Evolutionary conservation across 2,113 vertebrate genomes (phyloP).

Genomic region (Charadrius vociferus): DNA sequence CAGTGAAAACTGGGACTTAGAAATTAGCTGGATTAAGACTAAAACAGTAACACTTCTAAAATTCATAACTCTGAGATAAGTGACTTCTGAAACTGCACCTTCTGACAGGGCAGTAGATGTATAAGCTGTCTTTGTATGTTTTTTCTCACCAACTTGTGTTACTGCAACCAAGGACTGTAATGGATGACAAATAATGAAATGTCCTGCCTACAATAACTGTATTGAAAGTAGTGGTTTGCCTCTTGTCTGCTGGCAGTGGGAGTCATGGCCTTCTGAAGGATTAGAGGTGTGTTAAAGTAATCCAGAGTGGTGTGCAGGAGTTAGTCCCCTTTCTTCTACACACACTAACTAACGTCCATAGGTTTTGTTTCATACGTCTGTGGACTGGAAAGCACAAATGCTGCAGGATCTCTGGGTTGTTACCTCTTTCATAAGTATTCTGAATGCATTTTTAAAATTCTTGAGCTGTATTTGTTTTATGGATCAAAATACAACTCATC

Average conservation of each 20-base stretch:
- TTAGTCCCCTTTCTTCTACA: background rate
- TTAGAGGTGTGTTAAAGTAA: background rate
- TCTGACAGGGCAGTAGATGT: background rate
- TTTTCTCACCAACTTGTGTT: background rate
- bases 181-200: background rate
- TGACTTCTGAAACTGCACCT: background rate
- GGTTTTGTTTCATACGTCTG: background rate
- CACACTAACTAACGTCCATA: rapidly evolving
- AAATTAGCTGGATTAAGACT: background rate
- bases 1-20: background rate
- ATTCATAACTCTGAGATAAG: background rate
- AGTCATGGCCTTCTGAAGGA: background rate
- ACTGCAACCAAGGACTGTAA: background rate
- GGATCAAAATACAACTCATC: background rate
- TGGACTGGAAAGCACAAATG: background rate
- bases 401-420: background rate
- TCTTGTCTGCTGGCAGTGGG: background rate
- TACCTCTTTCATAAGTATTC: background rate
- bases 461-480: background rate
- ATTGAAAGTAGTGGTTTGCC: background rate
- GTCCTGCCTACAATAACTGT: background rate
- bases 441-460: background rate
- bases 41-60: background rate
- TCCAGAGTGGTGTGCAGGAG: background rate
- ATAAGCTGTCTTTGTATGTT: background rate